Evolutionary conservation across 2,113 vertebrate species (phyloP), one percentile per base, ranked within the genome.

Genomic region (Phalacrocorax pelagicus): DNA sequence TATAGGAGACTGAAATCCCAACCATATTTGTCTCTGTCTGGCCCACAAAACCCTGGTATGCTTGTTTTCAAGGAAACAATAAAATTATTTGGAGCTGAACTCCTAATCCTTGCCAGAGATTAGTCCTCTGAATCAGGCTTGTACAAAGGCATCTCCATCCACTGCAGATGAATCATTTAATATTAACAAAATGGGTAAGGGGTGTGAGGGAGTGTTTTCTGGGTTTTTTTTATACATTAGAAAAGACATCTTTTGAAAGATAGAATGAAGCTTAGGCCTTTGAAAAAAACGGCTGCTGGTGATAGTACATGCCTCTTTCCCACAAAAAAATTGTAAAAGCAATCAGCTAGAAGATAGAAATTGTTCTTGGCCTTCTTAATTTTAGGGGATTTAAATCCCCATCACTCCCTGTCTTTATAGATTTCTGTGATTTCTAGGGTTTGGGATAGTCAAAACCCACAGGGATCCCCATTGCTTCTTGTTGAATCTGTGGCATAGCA

Each of bases 151-250:
- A 65, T 70, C 17, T 72, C 4, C 23, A 44, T 81, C 23, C 21
- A 36, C 26, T 12, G 2, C 36, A 75, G 23, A 79, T 29, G 29
- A 69, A 4, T 72, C 5, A 63, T 13, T 78, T 70, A 84, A 7
- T 15, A 72, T 47, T 69, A 52, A 52, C 5, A 46, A 81, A 84
- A 66, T 20, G 16, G 10, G 8, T 52, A 36, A 77, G 38, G 13
- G 9, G 3, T 40, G 3, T 29, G 9, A 1, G 5, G 4, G 4
- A 52, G 11, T 40, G 18, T 27, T 1, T 36, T 30, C 38, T 38
- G 38, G 10, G 38, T 17, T 22, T 22, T 22, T 47, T 36, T 23
- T 2, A 24, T 42, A 52, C 2, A 0, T 49, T 80, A 62, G 14
- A 57, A 70, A 81, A 74, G 2, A 70, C 55, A 61, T 65, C 3